Evolutionary conservation across 2,888 invertebrate genomes (phyloP).

Genomic region (Axea sp.): DNA sequence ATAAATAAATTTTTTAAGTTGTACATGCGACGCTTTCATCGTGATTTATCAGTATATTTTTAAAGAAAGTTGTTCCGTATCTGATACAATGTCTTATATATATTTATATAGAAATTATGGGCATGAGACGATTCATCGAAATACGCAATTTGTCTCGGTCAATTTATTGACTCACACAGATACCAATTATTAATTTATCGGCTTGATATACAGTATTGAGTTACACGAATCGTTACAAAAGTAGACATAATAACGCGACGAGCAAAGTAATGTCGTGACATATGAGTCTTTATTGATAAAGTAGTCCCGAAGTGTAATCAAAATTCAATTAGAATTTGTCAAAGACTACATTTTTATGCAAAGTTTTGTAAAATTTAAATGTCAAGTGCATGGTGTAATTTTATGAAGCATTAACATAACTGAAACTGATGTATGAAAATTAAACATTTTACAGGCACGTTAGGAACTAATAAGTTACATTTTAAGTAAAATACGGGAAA

Average conservation of each 20-base stretch:
- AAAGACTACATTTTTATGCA: neutral
- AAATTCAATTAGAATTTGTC: conserved; percentile 20
- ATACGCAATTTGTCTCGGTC: conserved; percentile 37
- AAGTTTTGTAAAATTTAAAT: too few relatives aligned
- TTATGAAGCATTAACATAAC: too few relatives aligned
- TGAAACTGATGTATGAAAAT: too few relatives aligned
- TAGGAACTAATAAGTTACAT: too few relatives aligned
- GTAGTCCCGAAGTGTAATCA: conserved; percentile 19
- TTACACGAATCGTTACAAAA: conserved; percentile 36
- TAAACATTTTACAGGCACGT: too few relatives aligned
- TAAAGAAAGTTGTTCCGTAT: conserved; percentile 13
- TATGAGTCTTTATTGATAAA: conserved; percentile 16
- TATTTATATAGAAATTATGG: neutral
- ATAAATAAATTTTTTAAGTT: conserved; percentile 22
- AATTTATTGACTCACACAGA: conserved; percentile 37
- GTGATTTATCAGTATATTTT: conserved; percentile 38
- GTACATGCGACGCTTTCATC: neutral
- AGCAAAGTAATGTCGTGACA: conserved; percentile 26
- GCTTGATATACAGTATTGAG: conserved; percentile 23
- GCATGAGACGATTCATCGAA: conserved; percentile 26
- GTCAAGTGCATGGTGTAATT: too few relatives aligned
- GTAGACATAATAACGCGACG: conserved; percentile 21
- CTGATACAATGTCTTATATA: neutral
- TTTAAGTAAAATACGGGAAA: too few relatives aligned
- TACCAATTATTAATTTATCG: conserved; percentile 34